phyloP scores from a whole-genome alignment of 2,797 vertebrate genomes.

The Syndactyla subalaris region DNA sequence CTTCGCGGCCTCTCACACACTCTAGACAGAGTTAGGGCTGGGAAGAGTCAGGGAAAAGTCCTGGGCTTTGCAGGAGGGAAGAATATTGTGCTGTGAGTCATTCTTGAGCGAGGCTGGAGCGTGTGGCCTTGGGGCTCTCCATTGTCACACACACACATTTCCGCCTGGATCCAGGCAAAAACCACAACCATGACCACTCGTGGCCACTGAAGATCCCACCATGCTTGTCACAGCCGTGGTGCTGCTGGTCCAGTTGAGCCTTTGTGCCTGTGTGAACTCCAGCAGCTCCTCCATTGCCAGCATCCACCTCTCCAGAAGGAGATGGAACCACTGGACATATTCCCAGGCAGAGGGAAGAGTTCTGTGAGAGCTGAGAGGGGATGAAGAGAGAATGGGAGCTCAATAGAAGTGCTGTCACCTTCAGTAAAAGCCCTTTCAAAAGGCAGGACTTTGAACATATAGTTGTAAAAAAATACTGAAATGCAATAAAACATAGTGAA shows the following conservation, averaged over 20 bases:
- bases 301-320: neutral
- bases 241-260: neutral
- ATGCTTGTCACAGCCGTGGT: neutral
- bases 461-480: neutral
- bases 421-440: neutral
- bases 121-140: neutral
- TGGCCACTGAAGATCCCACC: neutral
- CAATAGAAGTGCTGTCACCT: neutral
- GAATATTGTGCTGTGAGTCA: slow-evolving; percentile 19
- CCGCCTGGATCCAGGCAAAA: neutral
- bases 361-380: neutral
- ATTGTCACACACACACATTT: neutral
- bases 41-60: neutral
- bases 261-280: neutral
- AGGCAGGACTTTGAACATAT: fast-evolving
- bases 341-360: neutral
- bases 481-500: neutral
- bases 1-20: neutral
- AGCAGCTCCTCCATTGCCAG: neutral
- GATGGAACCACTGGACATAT: neutral
- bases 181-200: neutral
- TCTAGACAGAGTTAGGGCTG: neutral
- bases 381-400: neutral
- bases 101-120: neutral
- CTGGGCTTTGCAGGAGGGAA: neutral